These are phyloP conservation scores for Corythucha ciliata DNA, from an alignment of 2,888 invertebrate species.

Conservation along the genomic window DNA sequence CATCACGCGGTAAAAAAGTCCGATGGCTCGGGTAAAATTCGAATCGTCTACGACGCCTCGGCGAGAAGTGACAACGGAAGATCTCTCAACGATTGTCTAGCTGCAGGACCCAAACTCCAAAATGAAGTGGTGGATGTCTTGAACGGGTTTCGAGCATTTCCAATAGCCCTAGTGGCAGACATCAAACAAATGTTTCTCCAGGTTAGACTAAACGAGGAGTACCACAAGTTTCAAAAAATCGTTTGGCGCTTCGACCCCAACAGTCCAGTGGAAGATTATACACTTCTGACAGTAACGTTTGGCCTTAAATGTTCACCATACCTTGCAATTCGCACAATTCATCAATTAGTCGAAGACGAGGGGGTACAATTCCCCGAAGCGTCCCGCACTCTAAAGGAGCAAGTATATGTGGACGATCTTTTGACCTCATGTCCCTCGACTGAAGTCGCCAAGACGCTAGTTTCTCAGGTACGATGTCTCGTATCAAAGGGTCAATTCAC, in stretches of 20 bases:
- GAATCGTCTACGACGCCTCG: no score
- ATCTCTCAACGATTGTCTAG: conserved; percentile 5
- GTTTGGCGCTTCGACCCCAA: conserved; percentile 1
- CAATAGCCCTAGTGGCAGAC: conserved; percentile 1
- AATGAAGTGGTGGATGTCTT: conserved; percentile 7
- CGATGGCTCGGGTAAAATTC: no score
- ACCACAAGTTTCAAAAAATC: conserved; percentile 6
- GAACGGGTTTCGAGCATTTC: conserved; percentile 6
- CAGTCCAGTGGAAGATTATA: not conserved
- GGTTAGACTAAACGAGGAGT: not conserved
- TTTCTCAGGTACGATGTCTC: not conserved
- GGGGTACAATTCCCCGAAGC: conserved; percentile 3
- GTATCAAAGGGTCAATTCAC: conserved; percentile 12
- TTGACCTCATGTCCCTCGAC: not conserved
- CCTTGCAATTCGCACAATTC: conserved; percentile 3
- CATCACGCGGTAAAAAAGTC: no score
- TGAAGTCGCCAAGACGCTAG: not conserved
- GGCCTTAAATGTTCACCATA: conserved; percentile 11
- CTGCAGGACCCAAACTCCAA: conserved; percentile 6
- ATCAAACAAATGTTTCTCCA: conserved; percentile 8
- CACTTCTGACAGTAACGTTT: conserved; percentile 9
- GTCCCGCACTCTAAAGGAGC: not conserved
- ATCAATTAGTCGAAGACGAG: conserved; percentile 1
- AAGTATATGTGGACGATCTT: conserved; percentile 14
- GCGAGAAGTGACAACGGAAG: no score